These are phyloP conservation scores for Tolmerus cingulatus DNA, from an alignment of 2,888 invertebrate genomes.

Conservation along the genomic window DNA sequence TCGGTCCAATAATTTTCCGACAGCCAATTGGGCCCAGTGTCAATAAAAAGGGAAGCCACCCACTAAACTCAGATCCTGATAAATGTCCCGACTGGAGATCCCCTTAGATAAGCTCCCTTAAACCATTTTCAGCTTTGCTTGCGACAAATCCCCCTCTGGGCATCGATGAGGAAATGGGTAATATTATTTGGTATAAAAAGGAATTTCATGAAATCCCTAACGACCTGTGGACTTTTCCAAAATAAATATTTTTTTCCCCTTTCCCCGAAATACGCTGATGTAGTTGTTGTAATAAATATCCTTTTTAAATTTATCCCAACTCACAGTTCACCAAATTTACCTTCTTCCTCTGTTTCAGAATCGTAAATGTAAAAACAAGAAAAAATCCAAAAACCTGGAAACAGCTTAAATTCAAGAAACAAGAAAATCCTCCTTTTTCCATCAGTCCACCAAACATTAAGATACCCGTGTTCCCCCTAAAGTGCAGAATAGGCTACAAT, in stretches of 20 bases:
- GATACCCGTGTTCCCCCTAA: not conserved
- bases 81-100: not conserved
- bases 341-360: not conserved
- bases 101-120: not conserved
- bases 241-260: not conserved
- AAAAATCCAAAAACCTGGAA: not conserved
- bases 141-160: not conserved
- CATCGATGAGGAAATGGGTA: not conserved
- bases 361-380: not conserved
- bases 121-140: not conserved
- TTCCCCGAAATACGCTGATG: not conserved
- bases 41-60: not conserved
- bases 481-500: not conserved
- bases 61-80: not conserved
- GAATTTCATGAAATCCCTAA: not conserved
- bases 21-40: not conserved
- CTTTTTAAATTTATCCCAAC: not conserved
- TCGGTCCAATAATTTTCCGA: not conserved
- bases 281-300: no score
- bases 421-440: not conserved
- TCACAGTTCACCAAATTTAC: not conserved
- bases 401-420: not conserved
- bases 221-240: not conserved
- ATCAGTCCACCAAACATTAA: not conserved
- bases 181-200: not conserved